These are phyloP conservation scores for Crotalus horridus DNA, from an alignment of 2,113 vertebrate species.

Conservation along the genomic window DNA sequence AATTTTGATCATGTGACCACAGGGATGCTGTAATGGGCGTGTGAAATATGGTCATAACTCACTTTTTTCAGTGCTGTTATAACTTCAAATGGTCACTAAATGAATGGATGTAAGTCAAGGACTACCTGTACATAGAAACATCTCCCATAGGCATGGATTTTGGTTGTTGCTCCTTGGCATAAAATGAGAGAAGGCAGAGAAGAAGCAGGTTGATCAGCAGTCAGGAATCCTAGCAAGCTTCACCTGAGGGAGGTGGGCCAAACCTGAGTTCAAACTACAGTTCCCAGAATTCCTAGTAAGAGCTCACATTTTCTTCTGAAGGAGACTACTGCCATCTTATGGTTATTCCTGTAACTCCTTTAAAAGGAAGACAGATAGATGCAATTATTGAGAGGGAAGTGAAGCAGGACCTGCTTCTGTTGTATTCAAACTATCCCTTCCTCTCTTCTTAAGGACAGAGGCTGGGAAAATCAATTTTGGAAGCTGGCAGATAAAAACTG, in stretches of 20 bases:
- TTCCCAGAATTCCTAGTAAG: not conserved
- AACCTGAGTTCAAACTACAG: not conserved
- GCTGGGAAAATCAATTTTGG: not conserved
- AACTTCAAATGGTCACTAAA: not conserved
- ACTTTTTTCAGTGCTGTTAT: not conserved
- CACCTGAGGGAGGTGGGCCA: not conserved
- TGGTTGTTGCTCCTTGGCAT: not conserved
- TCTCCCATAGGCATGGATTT: not conserved
- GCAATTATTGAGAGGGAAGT: not conserved
- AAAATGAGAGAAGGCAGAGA: not conserved
- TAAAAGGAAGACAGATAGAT: not conserved
- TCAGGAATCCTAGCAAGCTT: not conserved
- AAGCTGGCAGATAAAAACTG: not conserved
- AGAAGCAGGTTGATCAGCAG: not conserved
- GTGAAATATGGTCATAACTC: too few species aligned
- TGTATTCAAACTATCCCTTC: not conserved
- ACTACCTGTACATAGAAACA: not conserved
- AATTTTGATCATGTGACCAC: too few species aligned
- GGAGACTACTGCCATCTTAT: not conserved
- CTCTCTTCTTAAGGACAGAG: not conserved
- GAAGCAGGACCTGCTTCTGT: not conserved
- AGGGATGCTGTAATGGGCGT: too few species aligned
- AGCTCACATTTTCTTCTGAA: not conserved
- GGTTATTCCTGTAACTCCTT: not conserved
- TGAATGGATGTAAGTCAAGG: not conserved